These are phyloP conservation scores for Iselma pallidipennis DNA, from an alignment of 2,888 invertebrate species.

Conservation along the genomic window DNA sequence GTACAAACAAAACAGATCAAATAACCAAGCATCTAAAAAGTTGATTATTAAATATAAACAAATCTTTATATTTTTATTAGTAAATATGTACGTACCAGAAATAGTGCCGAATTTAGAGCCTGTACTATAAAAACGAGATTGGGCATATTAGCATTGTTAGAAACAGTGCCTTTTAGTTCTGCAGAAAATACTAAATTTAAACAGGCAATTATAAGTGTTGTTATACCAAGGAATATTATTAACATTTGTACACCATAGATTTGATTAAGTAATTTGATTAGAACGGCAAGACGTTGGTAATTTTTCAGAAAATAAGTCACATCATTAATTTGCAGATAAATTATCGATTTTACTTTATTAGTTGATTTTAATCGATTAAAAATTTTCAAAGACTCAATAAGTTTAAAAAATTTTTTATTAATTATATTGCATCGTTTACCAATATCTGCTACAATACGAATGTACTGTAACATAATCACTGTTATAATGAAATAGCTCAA, in stretches of 20 bases:
- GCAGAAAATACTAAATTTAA: neutral
- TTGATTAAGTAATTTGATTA: constrained; percentile 18
- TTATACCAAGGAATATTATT: constrained; percentile 11
- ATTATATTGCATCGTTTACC: neutral
- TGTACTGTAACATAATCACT: neutral
- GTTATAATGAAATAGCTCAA: neutral
- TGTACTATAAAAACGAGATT: neutral
- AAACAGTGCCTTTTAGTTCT: neutral
- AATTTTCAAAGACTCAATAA: neutral
- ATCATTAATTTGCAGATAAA: neutral
- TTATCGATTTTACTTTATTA: neutral
- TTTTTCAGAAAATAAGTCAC: constrained; percentile 8
- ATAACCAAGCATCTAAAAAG: neutral
- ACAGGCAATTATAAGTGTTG: neutral
- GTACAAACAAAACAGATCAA: constrained; percentile 10
- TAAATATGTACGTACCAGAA: constrained; percentile 6
- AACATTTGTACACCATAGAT: constrained; percentile 37
- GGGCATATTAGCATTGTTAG: neutral
- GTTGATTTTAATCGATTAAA: neutral
- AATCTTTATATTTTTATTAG: too few relatives aligned
- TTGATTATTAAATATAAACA: too few relatives aligned
- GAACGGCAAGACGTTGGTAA: constrained; percentile 25
- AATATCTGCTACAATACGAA: neutral
- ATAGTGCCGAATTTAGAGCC: neutral
- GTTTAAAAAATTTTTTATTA: neutral